Conservation (phyloP, 2,113 vertebrate species). For the Bagarius yarrelli region DNA sequence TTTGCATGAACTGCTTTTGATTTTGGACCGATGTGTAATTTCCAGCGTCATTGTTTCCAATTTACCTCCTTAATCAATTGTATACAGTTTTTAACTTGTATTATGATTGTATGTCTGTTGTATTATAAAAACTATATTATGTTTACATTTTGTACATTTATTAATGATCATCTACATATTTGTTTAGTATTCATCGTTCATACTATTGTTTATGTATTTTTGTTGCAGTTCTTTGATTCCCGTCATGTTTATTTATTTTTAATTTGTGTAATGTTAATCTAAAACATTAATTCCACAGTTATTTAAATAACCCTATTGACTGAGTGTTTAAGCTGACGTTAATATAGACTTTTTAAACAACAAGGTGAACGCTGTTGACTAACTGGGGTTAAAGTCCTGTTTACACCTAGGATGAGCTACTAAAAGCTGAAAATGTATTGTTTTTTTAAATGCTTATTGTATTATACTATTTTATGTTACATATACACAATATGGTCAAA, state of each 20-base stretch:
- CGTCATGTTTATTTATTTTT: too few relatives aligned
- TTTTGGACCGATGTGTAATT: too few relatives aligned
- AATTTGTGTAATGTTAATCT: too few relatives aligned
- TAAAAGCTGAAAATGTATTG: not conserved
- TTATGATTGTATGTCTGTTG: not conserved
- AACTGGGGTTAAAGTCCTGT: slow-evolving; percentile 42
- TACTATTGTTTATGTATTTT: not conserved
- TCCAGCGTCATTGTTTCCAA: not conserved
- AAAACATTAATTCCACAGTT: not conserved
- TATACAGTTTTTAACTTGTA: not conserved
- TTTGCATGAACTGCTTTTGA: not conserved
- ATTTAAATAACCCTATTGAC: slow-evolving; percentile 2
- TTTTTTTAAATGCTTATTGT: not conserved
- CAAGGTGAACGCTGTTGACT: slow-evolving; percentile 7
- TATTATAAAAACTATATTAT: too few relatives aligned
- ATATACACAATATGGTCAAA: too few relatives aligned
- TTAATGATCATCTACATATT: not conserved
- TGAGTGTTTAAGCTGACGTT: slow-evolving; percentile 2
- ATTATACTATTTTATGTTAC: not conserved
- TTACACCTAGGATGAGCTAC: slow-evolving; percentile 16
- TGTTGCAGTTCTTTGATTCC: not conserved
- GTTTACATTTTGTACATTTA: too few relatives aligned
- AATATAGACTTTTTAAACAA: not conserved
- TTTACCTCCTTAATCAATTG: not conserved
- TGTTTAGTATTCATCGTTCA: not conserved